Base-by-base conservation (phyloP, 2,888 invertebrate species). In the Willowsia nigromaculata region DNA sequence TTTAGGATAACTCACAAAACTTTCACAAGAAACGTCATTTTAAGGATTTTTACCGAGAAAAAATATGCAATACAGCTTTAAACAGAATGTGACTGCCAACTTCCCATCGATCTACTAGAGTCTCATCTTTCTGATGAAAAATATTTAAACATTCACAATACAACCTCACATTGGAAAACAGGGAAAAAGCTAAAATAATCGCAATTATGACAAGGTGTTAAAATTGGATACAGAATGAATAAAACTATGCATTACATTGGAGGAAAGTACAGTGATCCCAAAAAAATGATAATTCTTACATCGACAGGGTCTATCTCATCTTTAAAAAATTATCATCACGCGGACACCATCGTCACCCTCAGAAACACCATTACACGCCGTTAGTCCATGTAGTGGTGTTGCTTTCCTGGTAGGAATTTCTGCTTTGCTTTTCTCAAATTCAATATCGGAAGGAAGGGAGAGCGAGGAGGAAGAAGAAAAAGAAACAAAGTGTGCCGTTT, bases 401-500 rank as follows among this genome's bases (percentile, higher is more conserved):
- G 62, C 1, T 43, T 5, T 62, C 11, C 27, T 3, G 5, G n/a
- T 11, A 13, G 11, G n/a, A n/a, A n/a, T n/a, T n/a, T n/a, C n/a
- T n/a, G 43, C 13, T 43, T 4, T 62, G 9, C 62, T 62, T 27
- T 62, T 62, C 15, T 27, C 13, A 30, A 30, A 30, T 15, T 25
- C 27, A n/a, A 7, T 65, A 33, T 4, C 43, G 43, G 56, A 65
- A 50, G 1, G 33, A 71, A 0, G 43, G 30, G 30, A 68, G 43
- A 56, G 37, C 13, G 40, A 78, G n/a, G 76, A 89, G 85, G 82
- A 30, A 82, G 76, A 40, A 62, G 68, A 62, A 82, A 88, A 59
- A 68, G 87, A 82, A 81, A 65, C 87, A 80, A 74, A 76, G 85
- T 62, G 68, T 56, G 47, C 53, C 30, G 68, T 68, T 85, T 85